phyloP scores from a whole-genome alignment of 2,888 invertebrate species.

The Meiosimyza decipiens region DNA sequence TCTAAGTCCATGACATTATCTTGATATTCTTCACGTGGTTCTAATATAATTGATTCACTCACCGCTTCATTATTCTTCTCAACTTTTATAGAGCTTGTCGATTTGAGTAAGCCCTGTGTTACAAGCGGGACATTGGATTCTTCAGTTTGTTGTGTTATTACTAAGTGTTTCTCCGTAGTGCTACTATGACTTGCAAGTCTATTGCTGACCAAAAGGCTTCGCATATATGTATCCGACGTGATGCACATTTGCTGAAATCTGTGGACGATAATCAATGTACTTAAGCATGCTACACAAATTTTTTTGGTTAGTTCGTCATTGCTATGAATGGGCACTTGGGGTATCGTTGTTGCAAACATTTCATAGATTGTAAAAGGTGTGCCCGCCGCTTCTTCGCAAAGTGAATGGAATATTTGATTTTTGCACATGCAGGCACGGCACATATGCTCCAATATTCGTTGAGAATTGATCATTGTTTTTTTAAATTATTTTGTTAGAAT shows the following conservation, averaged over 20 bases:
- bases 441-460: slow-evolving; percentile 18
- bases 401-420: slow-evolving; percentile 27
- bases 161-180: no score
- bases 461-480: neutral
- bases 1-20: no score
- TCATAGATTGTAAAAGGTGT: slow-evolving; percentile 19
- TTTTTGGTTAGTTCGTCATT: slow-evolving; percentile 72
- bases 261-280: slow-evolving; percentile 68
- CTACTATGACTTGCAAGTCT: neutral
- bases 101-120: slow-evolving; percentile 13
- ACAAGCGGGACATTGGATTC: slow-evolving; percentile 36
- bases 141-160: neutral
- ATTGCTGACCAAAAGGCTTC: slow-evolving; percentile 42
- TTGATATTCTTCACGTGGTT: no score
- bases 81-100: neutral
- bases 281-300: slow-evolving; percentile 71
- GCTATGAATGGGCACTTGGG: slow-evolving; percentile 17
- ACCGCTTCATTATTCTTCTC: no score
- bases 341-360: slow-evolving; percentile 22
- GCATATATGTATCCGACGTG: slow-evolving; percentile 64
- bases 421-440: slow-evolving; percentile 46
- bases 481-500: neutral
- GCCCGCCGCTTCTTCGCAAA: slow-evolving; percentile 11
- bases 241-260: slow-evolving; percentile 68
- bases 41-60: no score